phyloP scores from a whole-genome alignment of 1,140 invertebrate species.

The Patella vulgata region DNA sequence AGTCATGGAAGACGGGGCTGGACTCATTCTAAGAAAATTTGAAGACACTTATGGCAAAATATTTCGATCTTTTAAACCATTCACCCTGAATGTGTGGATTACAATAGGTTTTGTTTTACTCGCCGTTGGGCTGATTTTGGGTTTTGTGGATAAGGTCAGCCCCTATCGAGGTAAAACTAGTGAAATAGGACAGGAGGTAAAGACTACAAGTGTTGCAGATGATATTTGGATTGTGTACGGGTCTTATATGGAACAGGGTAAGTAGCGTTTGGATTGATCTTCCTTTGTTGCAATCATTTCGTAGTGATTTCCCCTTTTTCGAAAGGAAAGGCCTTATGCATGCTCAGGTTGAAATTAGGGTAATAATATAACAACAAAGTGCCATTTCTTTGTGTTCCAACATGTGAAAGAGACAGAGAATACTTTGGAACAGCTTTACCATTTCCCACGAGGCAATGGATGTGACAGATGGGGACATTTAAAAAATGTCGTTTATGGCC shows the following conservation, averaged over 20 bases:
- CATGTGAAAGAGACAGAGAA: too few species aligned
- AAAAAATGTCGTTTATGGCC: too few species aligned
- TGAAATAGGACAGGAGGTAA: background rate
- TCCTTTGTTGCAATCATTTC: too few species aligned
- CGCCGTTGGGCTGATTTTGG: constrained; percentile 15
- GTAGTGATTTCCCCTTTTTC: too few species aligned
- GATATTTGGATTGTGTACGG: constrained; percentile 32
- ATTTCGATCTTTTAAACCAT: constrained; percentile 79
- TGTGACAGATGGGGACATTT: too few species aligned
- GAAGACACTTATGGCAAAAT: constrained; percentile 87
- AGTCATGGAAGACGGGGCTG: constrained; percentile 56
- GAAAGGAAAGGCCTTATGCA: too few species aligned
- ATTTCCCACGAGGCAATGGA: too few species aligned
- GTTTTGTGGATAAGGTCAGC: constrained; percentile 12
- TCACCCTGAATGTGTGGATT: constrained; percentile 28
- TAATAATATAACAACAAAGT: too few species aligned
- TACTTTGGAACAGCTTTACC: too few species aligned
- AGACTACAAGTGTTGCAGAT: constrained; percentile 19
- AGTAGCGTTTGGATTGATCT: background rate
- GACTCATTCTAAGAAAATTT: constrained; percentile 90
- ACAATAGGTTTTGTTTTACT: constrained; percentile 16
- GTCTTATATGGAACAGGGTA: constrained; percentile 36
- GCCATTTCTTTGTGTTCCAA: too few species aligned
- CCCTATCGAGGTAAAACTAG: background rate
- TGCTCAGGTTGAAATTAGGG: too few species aligned